phyloP scores from a whole-genome alignment of 2,797 vertebrate species.

The Galago senegalensis region DNA sequence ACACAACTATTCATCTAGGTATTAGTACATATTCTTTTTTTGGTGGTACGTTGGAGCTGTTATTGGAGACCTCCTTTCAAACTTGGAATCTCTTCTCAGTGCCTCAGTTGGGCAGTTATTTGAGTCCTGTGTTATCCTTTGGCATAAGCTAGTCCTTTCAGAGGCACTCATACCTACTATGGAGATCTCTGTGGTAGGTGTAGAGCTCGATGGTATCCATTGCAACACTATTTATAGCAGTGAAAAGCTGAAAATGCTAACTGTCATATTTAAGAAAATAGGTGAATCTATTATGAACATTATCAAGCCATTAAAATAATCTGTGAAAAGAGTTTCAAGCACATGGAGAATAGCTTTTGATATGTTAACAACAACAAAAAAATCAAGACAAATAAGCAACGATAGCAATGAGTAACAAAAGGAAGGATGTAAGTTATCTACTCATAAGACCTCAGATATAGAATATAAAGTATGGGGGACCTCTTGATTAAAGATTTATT shows the following conservation, averaged over 20 bases:
- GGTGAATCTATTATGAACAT: background rate
- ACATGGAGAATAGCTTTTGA: background rate
- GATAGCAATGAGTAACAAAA: background rate
- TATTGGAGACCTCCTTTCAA: background rate
- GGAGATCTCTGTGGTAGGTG: background rate
- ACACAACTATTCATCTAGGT: background rate
- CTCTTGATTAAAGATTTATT: background rate
- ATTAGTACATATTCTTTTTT: background rate
- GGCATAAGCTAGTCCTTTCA: background rate
- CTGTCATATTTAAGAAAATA: background rate
- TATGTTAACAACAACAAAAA: background rate
- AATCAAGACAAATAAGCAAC: background rate
- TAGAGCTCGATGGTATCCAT: background rate
- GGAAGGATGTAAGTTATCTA: background rate
- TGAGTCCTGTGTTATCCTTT: background rate
- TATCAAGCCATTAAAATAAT: background rate
- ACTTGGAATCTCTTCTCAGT: background rate
- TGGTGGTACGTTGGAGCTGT: background rate
- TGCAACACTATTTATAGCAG: background rate
- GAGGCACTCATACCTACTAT: background rate
- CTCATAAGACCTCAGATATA: background rate
- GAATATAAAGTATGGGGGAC: background rate
- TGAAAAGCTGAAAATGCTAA: background rate
- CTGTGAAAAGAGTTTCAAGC: conserved; percentile 41
- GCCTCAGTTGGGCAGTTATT: background rate